Percentiles rank a stretch among this genome's conserved stretches.
These are phyloP conservation scores for Hycleus phaleratus DNA, from an alignment of 1,140 invertebrate genomes.

Conservation along the genomic window DNA sequence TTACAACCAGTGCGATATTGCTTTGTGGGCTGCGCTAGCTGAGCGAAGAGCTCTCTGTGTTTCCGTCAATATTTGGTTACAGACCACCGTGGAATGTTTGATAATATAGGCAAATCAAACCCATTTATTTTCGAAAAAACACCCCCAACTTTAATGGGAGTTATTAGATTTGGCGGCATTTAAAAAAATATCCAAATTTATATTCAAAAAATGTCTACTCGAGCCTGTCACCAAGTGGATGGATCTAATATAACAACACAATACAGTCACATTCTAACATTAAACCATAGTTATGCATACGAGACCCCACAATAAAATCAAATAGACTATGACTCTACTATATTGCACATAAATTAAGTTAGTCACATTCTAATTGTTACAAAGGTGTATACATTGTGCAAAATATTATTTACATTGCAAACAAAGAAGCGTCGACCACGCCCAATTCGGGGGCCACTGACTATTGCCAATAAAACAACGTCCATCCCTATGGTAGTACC, in stretches of 20 bases:
- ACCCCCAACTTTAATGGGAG: too few relatives aligned
- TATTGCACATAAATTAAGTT: neutral
- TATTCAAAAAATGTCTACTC: slow-evolving; percentile 18
- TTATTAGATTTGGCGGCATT: too few relatives aligned
- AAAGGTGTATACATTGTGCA: slow-evolving; percentile 42
- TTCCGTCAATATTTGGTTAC: slow-evolving; percentile 18
- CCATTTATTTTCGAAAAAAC: neutral
- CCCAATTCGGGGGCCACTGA: slow-evolving; percentile 38
- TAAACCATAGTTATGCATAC: slow-evolving; percentile 39
- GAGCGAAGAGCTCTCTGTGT: slow-evolving; percentile 2
- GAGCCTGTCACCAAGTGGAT: slow-evolving; percentile 31
- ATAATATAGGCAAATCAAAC: neutral
- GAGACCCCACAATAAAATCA: slow-evolving; percentile 18
- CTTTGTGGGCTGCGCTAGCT: slow-evolving; percentile 6
- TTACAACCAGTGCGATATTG: slow-evolving; percentile 17
- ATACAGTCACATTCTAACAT: slow-evolving; percentile 32
- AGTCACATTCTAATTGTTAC: slow-evolving; percentile 30
- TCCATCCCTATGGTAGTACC: slow-evolving; percentile 22
- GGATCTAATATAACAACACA: slow-evolving; percentile 34
- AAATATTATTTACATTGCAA: slow-evolving; percentile 43
- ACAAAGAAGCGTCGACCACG: slow-evolving; percentile 36
- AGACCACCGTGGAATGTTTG: slow-evolving; percentile 12
- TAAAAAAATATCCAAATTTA: too few relatives aligned
- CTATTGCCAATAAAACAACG: slow-evolving; percentile 35
- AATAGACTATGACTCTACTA: slow-evolving; percentile 24